A percentile compares a stretch with the other conserved stretches of the same genome.
Evolutionary conservation across 1,140 invertebrate species (phyloP).

Genomic region (Rhopalosiphum padi): DNA sequence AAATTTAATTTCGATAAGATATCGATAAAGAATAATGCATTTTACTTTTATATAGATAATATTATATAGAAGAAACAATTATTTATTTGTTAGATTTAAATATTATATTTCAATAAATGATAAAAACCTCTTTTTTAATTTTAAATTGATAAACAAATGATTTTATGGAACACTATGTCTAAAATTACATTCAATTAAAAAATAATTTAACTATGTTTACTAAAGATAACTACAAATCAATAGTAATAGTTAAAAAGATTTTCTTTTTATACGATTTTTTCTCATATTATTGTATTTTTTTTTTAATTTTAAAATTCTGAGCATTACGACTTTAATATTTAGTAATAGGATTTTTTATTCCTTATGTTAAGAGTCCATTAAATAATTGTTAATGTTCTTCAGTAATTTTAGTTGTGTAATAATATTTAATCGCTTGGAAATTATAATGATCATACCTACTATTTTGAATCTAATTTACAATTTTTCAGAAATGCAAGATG

Average conservation of each 20-base stretch:
- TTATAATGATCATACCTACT: neutral
- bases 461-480: neutral
- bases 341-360: neutral
- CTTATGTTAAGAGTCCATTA: neutral
- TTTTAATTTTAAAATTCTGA: neutral
- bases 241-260: neutral
- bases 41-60: no score
- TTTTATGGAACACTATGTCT: no score
- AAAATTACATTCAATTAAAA: no score
- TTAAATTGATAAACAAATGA: no score
- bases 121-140: no score
- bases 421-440: conserved; percentile 4
- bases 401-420: neutral
- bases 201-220: no score
- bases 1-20: no score
- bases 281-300: neutral
- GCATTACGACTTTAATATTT: neutral
- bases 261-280: neutral
- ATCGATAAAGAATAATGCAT: no score
- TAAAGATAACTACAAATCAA: no score
- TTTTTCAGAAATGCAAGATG: neutral
- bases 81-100: no score
- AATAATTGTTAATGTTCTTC: neutral
- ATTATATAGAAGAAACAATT: no score
- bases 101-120: no score